Evolutionary conservation across 2,888 invertebrate genomes (phyloP).

Genomic region (Pegoplata infirma): DNA sequence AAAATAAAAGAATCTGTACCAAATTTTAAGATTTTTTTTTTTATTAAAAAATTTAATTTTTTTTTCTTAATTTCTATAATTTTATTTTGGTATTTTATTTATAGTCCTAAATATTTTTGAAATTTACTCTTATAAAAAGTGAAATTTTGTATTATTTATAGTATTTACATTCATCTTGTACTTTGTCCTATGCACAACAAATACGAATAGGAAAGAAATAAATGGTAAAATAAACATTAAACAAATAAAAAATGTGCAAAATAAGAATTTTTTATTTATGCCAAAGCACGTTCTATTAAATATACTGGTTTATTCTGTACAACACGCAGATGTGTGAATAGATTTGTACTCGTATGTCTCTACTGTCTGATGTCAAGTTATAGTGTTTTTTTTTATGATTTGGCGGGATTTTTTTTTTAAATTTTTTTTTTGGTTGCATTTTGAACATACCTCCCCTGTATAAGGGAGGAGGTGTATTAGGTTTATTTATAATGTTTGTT

Average conservation of each 20-base stretch:
- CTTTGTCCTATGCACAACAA: neutral
- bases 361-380: neutral
- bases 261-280: slow-evolving; percentile 10
- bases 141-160: neutral
- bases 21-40: too few relatives aligned
- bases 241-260: neutral
- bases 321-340: neutral
- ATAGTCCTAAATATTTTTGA: too few relatives aligned
- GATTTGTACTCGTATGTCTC: neutral
- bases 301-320: neutral
- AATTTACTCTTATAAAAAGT: neutral
- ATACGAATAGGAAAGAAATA: neutral
- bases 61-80: too few relatives aligned
- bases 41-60: too few relatives aligned
- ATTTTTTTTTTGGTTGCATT: too few relatives aligned
- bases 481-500: neutral
- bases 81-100: too few relatives aligned
- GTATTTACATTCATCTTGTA: neutral
- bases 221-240: neutral
- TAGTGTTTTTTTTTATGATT: too few relatives aligned
- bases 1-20: too few relatives aligned
- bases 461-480: neutral
- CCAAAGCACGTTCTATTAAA: slow-evolving; percentile 25
- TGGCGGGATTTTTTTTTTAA: neutral
- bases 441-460: too few relatives aligned